A percentile compares a stretch with the other conserved stretches of the same genome.
These are phyloP conservation scores for Cervus canadensis DNA, from an alignment of 2,113 vertebrate species.

Conservation along the genomic window DNA sequence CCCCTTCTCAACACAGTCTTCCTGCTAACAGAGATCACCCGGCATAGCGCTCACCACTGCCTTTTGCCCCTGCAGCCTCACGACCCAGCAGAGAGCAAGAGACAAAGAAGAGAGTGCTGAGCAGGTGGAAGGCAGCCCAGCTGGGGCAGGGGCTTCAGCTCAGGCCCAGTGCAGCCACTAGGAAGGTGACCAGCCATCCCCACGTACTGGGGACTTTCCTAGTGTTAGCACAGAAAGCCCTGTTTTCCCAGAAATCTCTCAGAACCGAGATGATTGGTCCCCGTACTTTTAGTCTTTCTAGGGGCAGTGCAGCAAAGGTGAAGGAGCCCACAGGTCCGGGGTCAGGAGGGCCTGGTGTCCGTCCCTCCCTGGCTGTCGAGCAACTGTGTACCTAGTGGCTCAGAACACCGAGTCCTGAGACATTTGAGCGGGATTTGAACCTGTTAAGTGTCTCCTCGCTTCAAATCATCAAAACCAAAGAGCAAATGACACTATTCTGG, in stretches of 20 bases:
- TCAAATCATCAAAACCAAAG: not conserved
- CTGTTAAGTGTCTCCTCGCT: not conserved
- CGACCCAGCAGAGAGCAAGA: slow-evolving; percentile 76
- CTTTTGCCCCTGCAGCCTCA: slow-evolving; percentile 74
- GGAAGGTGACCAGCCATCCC: not conserved
- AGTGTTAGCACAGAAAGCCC: not conserved
- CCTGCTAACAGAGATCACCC: not conserved
- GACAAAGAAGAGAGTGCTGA: slow-evolving; percentile 78
- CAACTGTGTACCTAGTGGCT: too few species aligned
- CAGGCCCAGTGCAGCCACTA: slow-evolving; percentile 29
- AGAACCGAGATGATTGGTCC: not conserved
- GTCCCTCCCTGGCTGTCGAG: accelerated
- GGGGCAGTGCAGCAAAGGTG: not conserved
- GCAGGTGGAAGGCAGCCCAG: not conserved
- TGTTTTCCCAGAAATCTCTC: not conserved
- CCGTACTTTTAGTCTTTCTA: not conserved
- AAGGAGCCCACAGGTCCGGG: not conserved
- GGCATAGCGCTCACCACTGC: not conserved
- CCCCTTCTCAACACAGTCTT: not conserved
- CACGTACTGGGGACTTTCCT: too few species aligned
- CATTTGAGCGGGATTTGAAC: not conserved
- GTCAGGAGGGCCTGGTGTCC: not conserved
- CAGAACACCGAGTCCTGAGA: not conserved
- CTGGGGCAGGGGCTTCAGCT: not conserved
- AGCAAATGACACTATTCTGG: not conserved